These are phyloP conservation scores for Chondrosia reniformis DNA, from an alignment of 37 sponge, comb jelly and placozoan genomes.

Conservation along the genomic window DNA sequence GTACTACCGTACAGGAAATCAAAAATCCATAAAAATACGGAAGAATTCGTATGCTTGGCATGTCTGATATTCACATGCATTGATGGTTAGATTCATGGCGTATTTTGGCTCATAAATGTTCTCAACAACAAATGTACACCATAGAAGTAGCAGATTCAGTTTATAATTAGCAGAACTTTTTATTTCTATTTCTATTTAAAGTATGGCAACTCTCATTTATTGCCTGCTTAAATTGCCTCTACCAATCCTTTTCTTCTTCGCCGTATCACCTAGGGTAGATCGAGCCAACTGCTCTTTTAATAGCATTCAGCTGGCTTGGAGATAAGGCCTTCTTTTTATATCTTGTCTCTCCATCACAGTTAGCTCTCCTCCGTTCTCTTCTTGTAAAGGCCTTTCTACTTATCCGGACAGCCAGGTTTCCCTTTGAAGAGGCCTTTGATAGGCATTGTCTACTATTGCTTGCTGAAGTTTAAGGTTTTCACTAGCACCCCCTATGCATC, in stretches of 20 bases:
- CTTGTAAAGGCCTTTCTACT: not conserved
- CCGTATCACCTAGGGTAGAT: not conserved
- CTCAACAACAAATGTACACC: no score
- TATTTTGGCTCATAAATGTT: no score
- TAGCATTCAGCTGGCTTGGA: not conserved
- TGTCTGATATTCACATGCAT: no score
- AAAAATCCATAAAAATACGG: no score
- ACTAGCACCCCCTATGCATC: no score
- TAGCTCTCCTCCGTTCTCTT: not conserved
- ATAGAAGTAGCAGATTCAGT: no score
- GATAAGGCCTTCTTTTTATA: not conserved
- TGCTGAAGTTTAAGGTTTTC: no score
- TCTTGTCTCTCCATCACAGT: not conserved
- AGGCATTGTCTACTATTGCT: no score
- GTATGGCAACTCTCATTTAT: not conserved
- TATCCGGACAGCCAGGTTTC: not conserved
- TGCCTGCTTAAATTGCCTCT: not conserved
- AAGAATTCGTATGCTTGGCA: no score
- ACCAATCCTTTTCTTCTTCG: not conserved
- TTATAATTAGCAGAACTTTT: no score
- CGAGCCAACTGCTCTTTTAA: not conserved
- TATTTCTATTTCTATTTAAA: not conserved
- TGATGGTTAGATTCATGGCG: no score
- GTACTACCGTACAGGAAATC: no score
- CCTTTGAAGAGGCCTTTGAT: not conserved